Evolutionary conservation across 2,888 invertebrate species (phyloP).

Genomic region (Apotomis capreana): DNA sequence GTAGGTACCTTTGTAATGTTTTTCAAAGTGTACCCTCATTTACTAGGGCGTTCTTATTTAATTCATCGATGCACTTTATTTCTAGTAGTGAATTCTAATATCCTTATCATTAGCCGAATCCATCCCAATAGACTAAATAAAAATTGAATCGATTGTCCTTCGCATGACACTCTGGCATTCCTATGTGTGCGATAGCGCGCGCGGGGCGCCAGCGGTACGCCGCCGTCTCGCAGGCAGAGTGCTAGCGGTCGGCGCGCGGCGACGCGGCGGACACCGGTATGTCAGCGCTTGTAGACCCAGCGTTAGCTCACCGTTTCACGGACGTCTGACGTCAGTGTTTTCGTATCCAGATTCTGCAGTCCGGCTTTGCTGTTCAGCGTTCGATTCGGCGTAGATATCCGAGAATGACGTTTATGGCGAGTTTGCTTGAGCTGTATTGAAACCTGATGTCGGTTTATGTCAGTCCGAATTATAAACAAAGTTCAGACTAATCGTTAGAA

Average conservation of each 20-base stretch:
- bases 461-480: neutral
- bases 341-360: neutral
- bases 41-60: no score
- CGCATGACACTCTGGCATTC: conserved; percentile 62
- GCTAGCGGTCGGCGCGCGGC: conserved; percentile 53
- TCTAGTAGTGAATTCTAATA: no score
- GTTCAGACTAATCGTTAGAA: neutral
- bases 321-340: conserved; percentile 3
- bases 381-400: neutral
- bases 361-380: neutral
- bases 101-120: neutral
- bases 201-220: conserved; percentile 62
- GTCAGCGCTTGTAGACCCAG: conserved; percentile 33
- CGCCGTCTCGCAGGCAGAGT: conserved; percentile 65
- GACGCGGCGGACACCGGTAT: conserved; percentile 46
- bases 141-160: conserved; percentile 34
- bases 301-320: conserved; percentile 19
- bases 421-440: no score
- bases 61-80: no score
- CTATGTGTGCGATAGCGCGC: conserved; percentile 52
- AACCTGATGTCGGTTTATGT: no score
- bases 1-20: no score
- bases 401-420: conserved; percentile 7
- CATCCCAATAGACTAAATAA: neutral
- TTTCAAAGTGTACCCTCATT: no score